Percentiles rank a stretch among this genome's conserved stretches.
Conservation (phyloP, 2,888 invertebrate genomes). For the Meliscaeva auricollis region DNA sequence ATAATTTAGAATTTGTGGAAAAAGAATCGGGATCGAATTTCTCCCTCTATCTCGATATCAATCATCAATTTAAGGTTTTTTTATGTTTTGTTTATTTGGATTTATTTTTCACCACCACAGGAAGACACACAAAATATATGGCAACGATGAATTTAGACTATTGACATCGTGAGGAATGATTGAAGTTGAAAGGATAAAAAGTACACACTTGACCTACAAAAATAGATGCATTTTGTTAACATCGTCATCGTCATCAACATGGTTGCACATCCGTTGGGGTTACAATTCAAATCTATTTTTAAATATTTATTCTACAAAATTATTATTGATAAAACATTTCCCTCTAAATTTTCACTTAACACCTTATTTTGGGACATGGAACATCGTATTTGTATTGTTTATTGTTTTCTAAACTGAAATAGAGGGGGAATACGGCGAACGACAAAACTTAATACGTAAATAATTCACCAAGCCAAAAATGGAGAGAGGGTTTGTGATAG, state of each 20-base stretch:
- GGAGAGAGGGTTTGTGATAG: background rate
- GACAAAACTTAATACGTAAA: slow-evolving; percentile 57
- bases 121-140: slow-evolving; percentile 30
- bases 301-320: background rate
- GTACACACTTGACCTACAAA: slow-evolving; percentile 68
- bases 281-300: slow-evolving; percentile 11
- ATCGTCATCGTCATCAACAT: background rate
- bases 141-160: background rate
- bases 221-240: slow-evolving; percentile 12
- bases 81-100: slow-evolving; percentile 58
- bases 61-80: slow-evolving; percentile 19
- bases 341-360: slow-evolving; percentile 31
- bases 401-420: slow-evolving; percentile 40
- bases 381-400: slow-evolving; percentile 31
- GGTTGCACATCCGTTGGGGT: slow-evolving; percentile 33
- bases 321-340: slow-evolving; percentile 55
- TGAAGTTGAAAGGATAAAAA: slow-evolving; percentile 6
- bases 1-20: slow-evolving; percentile 8
- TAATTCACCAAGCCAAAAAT: background rate
- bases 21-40: slow-evolving; percentile 14
- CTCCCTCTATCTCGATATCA: slow-evolving; percentile 32
- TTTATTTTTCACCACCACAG: slow-evolving; percentile 64
- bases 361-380: slow-evolving; percentile 41
- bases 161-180: background rate
- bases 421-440: background rate